Evolutionary conservation across 1,140 invertebrate species (phyloP), one percentile per base, ranked within the genome.

Genomic region (Agrilus planipennis): DNA sequence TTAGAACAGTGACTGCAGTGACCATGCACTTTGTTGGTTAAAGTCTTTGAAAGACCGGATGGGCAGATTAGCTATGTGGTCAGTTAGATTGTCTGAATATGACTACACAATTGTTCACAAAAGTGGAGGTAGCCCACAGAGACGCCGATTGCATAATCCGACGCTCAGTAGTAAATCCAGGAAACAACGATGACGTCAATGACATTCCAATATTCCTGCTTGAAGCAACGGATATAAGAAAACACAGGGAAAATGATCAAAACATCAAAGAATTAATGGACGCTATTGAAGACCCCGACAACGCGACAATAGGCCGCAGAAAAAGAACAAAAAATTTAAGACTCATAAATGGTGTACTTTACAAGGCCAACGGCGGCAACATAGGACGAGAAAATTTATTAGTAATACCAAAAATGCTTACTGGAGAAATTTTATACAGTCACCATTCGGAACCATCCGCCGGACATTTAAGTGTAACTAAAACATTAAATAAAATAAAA

Each of bases 21-120:
- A 72, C 39, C 60, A 65, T 27, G 63, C 69, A 0, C 34, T 72
- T 14, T 48, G 48, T 17, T 72, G 61, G 59, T 47, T 73, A 0
- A 58, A n/a, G n/a, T n/a, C n/a, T n/a, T n/a, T n/a, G n/a, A 66
- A 64, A 17, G 49, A 52, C 37, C 47, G 56, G 1, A 48, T 37
- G 6, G 54, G 54, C 11, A 41, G 51, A 23, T 39, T 62, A 4
- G 51, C 58, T 1, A 17, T 58, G 20, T 64, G 60, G 59, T 20
- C 44, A 0, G 27, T 57, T 2, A 52, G 54, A 16, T 20, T 56
- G 4, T 37, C 46, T 22, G 45, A 47, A 12, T 54, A 43, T 25
- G 35, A 50, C 15, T 58, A 53, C 31, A 32, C 14, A 2, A 39
- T 55, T 2, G 42, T 54, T 18, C 46, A 58, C 30, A 32, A 54